Conservation (phyloP, 2,113 vertebrate genomes). For the Pangasianodon hypophthalmus region DNA sequence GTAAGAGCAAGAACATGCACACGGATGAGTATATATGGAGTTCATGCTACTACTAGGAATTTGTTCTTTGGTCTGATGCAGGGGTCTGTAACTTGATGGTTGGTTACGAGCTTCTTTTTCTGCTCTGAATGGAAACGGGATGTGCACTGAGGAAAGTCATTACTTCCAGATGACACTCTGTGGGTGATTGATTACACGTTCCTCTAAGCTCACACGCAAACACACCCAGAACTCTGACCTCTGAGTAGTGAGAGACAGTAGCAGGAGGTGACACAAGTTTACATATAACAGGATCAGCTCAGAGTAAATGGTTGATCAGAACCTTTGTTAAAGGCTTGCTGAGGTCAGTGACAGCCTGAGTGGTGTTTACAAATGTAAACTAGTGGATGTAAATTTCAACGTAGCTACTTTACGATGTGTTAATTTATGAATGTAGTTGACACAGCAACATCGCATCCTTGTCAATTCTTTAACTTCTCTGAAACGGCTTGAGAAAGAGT, state of each 20-base stretch:
- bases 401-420: neutral
- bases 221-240: neutral
- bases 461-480: neutral
- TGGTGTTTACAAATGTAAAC: neutral
- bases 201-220: neutral
- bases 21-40: neutral
- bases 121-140: conserved; percentile 17
- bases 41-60: neutral
- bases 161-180: conserved; percentile 35
- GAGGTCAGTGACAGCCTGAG: neutral
- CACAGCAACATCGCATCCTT: too few species aligned
- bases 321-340: neutral
- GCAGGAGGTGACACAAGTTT: neutral
- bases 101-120: neutral
- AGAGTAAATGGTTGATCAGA: neutral
- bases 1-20: neutral
- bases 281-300: neutral
- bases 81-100: neutral
- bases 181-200: neutral
- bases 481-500: neutral
- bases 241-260: neutral
- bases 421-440: neutral
- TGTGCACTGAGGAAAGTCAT: neutral
- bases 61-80: neutral
- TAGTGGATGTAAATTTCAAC: neutral